A percentile compares a stretch with the other conserved stretches of the same genome.
phyloP scores from a whole-genome alignment of 2,888 invertebrate species.

The Rhagonycha lutea region DNA sequence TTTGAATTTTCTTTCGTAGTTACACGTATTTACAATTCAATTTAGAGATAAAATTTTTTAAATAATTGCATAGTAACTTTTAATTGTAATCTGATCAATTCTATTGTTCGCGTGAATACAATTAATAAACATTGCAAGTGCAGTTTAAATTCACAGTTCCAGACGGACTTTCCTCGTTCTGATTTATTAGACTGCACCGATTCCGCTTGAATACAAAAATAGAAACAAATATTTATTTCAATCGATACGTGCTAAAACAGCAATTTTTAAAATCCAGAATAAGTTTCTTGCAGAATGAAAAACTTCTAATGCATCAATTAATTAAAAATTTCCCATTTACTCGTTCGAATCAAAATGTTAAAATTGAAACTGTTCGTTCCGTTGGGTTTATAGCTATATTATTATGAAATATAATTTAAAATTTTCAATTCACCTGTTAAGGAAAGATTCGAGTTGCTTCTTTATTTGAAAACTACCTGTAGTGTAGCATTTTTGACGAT shows the following conservation, averaged over 20 bases:
- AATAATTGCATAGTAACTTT: not conserved
- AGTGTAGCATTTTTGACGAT: not conserved
- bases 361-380: not conserved
- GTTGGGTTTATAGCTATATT: not conserved
- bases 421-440: not conserved
- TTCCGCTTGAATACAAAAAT: constrained; percentile 42
- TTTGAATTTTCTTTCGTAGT: not conserved
- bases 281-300: constrained; percentile 16
- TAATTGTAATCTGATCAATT: not conserved
- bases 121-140: constrained; percentile 48
- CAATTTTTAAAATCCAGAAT: constrained; percentile 31
- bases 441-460: not conserved
- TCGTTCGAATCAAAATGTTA: constrained; percentile 1
- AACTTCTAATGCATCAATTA: constrained; percentile 25
- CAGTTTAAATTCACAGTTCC: constrained; percentile 46
- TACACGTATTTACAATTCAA: not conserved
- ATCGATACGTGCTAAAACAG: constrained; percentile 37
- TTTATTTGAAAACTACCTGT: not conserved
- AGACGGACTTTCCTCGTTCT: constrained; percentile 44
- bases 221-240: constrained; percentile 36
- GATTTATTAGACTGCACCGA: constrained; percentile 51
- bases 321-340: constrained; percentile 17
- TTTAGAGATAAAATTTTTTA: not conserved
- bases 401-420: not conserved
- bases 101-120: constrained; percentile 47